Evolutionary conservation across 2,113 vertebrate genomes (phyloP), one percentile per base, ranked within the genome.

Genomic region (Chloropsis cyanopogon): DNA sequence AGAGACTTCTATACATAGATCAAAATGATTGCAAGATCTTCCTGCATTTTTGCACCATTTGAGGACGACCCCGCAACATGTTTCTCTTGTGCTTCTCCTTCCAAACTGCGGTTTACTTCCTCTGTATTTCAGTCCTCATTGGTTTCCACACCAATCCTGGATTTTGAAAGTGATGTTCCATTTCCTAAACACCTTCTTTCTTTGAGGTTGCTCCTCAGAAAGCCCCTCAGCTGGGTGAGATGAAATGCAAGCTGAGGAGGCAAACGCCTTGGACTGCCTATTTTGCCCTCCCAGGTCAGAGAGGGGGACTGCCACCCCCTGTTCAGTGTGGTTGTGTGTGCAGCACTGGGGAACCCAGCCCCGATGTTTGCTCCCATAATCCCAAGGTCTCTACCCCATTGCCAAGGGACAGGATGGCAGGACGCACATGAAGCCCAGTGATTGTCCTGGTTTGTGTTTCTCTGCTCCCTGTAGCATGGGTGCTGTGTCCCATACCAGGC

Each of bases 241-340:
- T 39, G 29, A 91, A 46, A n/a, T 39, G 37, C 11, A 66, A 41
- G 14, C 12, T 52, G n/a, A 65, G 50, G 1, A 1, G 25, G 35
- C 20, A 57, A 46, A 13, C 7, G 18, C 5, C 14, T 79, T 5
- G 1, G 11, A 17, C 24, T 77, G 17, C 16, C n/a, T 53, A 4
- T 41, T 64, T 44, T 64, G 7, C 19, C 28, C 16, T n/a, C 2
- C 6, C 4, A 10, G 29, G 33, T 6, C 21, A 2, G 11, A 29
- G 28, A 5, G 2, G 3, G 10, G 12, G 12, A 15, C 2, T 5
- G 21, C 24, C 0, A 3, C 35, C 20, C 2, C 35, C 20, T 1
- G 1, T 61, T 33, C 31, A 41, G 7, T 2, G 5, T 7, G 14
- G 28, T 37, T 31, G 12, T 66, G 50, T 46, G 21, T 29, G 12